Percentiles rank a stretch among this genome's conserved stretches.
Conservation (phyloP, 2,888 invertebrate species). For the Agonopterix subpropinquella region DNA sequence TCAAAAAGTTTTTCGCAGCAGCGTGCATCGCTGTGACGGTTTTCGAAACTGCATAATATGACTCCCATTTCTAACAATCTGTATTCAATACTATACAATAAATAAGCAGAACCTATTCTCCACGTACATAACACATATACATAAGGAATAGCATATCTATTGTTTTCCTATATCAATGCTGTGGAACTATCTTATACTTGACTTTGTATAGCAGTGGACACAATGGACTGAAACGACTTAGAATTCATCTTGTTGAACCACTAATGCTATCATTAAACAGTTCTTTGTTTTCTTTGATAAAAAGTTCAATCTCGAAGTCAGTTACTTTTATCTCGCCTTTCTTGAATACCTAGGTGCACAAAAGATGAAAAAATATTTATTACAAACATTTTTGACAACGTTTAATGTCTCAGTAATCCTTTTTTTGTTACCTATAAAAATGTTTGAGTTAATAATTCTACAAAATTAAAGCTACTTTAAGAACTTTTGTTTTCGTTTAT, state of each 20-base stretch:
- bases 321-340: slow-evolving; percentile 68
- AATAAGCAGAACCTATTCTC: too few species aligned
- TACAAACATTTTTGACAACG: not conserved
- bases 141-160: too few species aligned
- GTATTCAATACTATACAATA: too few species aligned
- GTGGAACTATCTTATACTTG: too few species aligned
- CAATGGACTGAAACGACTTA: slow-evolving; percentile 67
- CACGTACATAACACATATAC: too few species aligned
- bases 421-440: not conserved
- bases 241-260: slow-evolving; percentile 70
- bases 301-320: slow-evolving; percentile 58
- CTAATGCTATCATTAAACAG: slow-evolving; percentile 72
- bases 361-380: slow-evolving; percentile 29
- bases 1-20: too few species aligned
- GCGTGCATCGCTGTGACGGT: too few species aligned
- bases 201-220: slow-evolving; percentile 21
- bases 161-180: too few species aligned
- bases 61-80: too few species aligned
- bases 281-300: slow-evolving; percentile 72
- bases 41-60: too few species aligned
- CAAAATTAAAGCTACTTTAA: too few species aligned
- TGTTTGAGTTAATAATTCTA: not conserved
- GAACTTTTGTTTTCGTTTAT: too few species aligned
- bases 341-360: slow-evolving; percentile 48
- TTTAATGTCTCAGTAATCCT: not conserved